Evolutionary conservation across 1,140 invertebrate genomes (phyloP), one percentile per base, ranked within the genome.

Genomic region (Anadara kagoshimensis): DNA sequence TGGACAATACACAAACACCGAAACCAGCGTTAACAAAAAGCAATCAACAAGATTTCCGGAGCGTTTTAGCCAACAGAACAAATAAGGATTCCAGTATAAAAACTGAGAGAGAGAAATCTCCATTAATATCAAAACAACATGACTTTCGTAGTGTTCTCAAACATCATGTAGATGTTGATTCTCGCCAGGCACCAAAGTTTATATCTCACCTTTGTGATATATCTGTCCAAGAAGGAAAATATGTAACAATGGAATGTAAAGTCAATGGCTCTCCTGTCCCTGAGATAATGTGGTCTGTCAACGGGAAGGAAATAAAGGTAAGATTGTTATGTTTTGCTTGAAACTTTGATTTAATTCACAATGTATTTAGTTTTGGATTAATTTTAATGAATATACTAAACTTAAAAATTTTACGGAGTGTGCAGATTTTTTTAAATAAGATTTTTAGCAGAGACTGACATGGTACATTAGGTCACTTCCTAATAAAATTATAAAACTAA

Each of bases 211-310:
- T 87, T 51, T 41, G 24, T 14, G 74, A 87, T 75, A 41, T 76
- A n/a, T 93, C 93, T 5, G 83, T 84, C 7, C 73, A 64, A 73
- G 86, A 41, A 79, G 76, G 53, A 68, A 80, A 72, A 78, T 49
- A 61, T 7, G 73, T 88, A 12, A 79, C 83, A 86, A 88, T 95
- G 53, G 72, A 81, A 66, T 83, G 82, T 74, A 58, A 75, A 45
- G 77, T 89, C 4, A 71, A 69, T 10, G 87, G 85, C 29, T 73
- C 66, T 58, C 86, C 86, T 5, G 65, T 69, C 56, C 83, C 87
- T 26, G 81, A 80, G 7, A 72, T 89, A 11, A 78, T 67, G 53
- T 89, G 87, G 87, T 71, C 69, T 0, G 57, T 82, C 18, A 83
- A 87, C 69, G 70, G 78, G 20, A 85, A 79, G 68, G 70, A 75